These are phyloP conservation scores for Euura lappo DNA, from an alignment of 1,140 invertebrate genomes.

Conservation along the genomic window DNA sequence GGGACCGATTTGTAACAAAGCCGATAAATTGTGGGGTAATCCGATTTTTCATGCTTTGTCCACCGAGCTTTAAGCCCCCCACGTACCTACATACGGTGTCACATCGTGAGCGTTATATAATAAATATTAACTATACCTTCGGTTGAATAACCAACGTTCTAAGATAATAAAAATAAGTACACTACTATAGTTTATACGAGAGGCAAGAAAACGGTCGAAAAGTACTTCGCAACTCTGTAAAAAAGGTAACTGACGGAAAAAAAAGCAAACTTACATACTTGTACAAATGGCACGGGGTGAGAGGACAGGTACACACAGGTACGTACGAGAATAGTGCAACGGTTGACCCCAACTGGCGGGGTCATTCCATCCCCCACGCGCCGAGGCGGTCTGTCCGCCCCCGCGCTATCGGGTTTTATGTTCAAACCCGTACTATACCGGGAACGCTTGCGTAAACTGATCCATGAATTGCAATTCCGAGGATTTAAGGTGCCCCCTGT, in stretches of 20 bases:
- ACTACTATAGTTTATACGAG: neutral
- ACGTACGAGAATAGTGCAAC: slow-evolving; percentile 39
- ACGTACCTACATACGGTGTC: too few species aligned
- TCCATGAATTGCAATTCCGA: neutral
- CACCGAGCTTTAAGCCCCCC: neutral
- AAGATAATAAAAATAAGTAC: too few species aligned
- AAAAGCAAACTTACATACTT: too few species aligned
- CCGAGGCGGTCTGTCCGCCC: slow-evolving; percentile 12
- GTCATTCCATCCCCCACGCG: slow-evolving; percentile 47
- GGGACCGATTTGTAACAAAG: neutral
- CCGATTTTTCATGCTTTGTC: slow-evolving; percentile 2
- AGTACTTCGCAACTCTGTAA: neutral
- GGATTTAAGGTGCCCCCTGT: neutral
- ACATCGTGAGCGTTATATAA: too few species aligned
- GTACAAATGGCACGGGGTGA: too few species aligned
- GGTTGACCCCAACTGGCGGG: slow-evolving; percentile 50
- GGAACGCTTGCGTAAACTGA: neutral
- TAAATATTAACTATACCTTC: too few species aligned
- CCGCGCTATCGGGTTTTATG: neutral
- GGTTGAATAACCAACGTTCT: too few species aligned
- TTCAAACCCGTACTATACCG: neutral
- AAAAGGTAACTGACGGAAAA: too few species aligned
- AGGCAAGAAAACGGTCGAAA: neutral
- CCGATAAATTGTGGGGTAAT: neutral
- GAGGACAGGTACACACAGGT: too few species aligned